Base-by-base conservation (phyloP, 2,888 invertebrate genomes). In the Plebejus argus region DNA sequence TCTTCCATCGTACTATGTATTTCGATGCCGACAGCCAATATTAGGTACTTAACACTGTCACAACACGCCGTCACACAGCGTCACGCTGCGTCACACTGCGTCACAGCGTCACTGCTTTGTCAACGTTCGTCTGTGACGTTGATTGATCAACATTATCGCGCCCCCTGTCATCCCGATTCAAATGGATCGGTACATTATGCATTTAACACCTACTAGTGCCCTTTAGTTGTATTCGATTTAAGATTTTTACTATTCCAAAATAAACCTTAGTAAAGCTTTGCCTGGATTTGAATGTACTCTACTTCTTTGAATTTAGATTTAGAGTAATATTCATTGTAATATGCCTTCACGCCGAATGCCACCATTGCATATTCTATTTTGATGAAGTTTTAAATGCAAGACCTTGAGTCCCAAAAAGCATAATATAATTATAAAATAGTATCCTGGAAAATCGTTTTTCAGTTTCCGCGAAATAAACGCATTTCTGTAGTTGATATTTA, bases 121-220 rank as follows among this genome's bases (percentile, higher is more conserved):
- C 72, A 71, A 71, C 77, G 53, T 76, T 70, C 53, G 70, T 58
- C 77, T 12, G 58, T 77, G 77, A 77, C 77, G 23, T 72, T 77
- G 77, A 77, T 77, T 71, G 77, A 77, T 77, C 71, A 77, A 72
- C 61, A 72, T 77, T 77, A 77, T 77, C 77, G 45, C 45, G n/a
- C 76, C 71, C 58, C 18, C 72, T 58, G 77, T 77, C 77, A 72
- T 53, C 74, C 77, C n/a, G 39, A 23, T 35, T 53, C 77, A 56
- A 58, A 77, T 72, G 56, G 77, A 77, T 72, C 39, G 72, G 72
- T 71, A 35, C 77, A 71, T 39, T 72, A 72, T 77, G 39, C 39
- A 39, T 33, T 66, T 18, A 66, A 66, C 66, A 33, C 18, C 5
- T 66, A 66, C 66, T 6, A 61, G n/a, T 61, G 28, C 66, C 18